phyloP scores from a whole-genome alignment of 2,797 vertebrate genomes.

The Uromys caudimaculatus region DNA sequence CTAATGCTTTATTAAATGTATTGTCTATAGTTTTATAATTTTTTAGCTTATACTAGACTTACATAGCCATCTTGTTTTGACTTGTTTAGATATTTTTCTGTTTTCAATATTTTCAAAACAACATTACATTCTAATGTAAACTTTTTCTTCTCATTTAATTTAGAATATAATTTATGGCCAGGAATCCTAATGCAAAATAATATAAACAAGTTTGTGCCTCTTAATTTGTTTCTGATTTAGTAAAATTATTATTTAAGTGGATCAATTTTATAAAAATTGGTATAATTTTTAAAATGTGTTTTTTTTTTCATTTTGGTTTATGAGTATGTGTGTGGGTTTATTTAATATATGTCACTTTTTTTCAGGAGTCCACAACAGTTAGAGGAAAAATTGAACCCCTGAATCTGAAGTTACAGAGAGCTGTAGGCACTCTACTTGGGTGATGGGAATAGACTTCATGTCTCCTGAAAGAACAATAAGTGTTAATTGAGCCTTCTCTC shows the following conservation, averaged over 20 bases:
- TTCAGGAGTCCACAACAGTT: background rate
- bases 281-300: background rate
- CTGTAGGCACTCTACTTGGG: background rate
- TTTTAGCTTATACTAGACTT: background rate
- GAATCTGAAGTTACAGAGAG: background rate
- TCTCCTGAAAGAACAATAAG: too few relatives aligned
- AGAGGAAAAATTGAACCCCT: too few relatives aligned
- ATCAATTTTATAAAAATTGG: background rate
- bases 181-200: background rate
- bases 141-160: background rate
- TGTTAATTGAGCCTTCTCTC: background rate
- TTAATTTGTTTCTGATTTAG: background rate
- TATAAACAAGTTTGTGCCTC: background rate
- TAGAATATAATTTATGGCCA: background rate
- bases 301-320: background rate
- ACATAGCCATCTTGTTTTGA: background rate
- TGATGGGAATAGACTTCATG: background rate
- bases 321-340: background rate
- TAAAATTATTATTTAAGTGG: background rate
- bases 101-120: background rate
- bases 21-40: background rate
- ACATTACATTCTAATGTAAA: background rate
- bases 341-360: background rate
- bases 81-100: background rate
- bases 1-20: background rate